These are phyloP conservation scores for Drosophila sulfurigaster DNA, from an alignment of 1,140 invertebrate genomes.

Conservation along the genomic window DNA sequence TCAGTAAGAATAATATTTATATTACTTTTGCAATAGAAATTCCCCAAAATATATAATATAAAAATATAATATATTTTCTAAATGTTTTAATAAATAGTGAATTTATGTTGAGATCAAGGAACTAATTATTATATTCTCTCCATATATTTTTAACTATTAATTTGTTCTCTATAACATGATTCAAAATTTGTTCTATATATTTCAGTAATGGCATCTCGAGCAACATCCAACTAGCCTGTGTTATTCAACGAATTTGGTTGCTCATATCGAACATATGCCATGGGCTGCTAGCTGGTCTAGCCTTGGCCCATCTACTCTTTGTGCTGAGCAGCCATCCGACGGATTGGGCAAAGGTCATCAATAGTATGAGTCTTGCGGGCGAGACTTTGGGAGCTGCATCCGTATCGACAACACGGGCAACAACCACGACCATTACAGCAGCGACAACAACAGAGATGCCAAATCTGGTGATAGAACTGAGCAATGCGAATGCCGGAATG, in stretches of 20 bases:
- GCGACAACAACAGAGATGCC: slow-evolving; percentile 36
- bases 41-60: too few relatives aligned
- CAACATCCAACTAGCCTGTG: slow-evolving; percentile 80
- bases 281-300: slow-evolving; percentile 83
- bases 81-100: too few relatives aligned
- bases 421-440: slow-evolving; percentile 30
- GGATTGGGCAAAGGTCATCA: slow-evolving; percentile 81
- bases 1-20: too few relatives aligned
- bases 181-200: background rate
- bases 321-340: slow-evolving; percentile 80
- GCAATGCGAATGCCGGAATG: slow-evolving; percentile 22
- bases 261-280: slow-evolving; percentile 84
- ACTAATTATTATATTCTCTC: background rate
- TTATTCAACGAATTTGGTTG: slow-evolving; percentile 84
- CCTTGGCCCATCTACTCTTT: slow-evolving; percentile 82
- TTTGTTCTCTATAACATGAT: background rate
- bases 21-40: too few relatives aligned
- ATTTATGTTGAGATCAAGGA: too few relatives aligned
- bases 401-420: slow-evolving; percentile 15
- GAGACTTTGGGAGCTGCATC: slow-evolving; percentile 58
- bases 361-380: slow-evolving; percentile 77
- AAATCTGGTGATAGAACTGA: slow-evolving; percentile 43
- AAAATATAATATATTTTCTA: too few relatives aligned
- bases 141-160: background rate
- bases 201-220: slow-evolving; percentile 73